phyloP scores from a whole-genome alignment of 2,888 invertebrate genomes.

The Platycheirus albimanus region DNA sequence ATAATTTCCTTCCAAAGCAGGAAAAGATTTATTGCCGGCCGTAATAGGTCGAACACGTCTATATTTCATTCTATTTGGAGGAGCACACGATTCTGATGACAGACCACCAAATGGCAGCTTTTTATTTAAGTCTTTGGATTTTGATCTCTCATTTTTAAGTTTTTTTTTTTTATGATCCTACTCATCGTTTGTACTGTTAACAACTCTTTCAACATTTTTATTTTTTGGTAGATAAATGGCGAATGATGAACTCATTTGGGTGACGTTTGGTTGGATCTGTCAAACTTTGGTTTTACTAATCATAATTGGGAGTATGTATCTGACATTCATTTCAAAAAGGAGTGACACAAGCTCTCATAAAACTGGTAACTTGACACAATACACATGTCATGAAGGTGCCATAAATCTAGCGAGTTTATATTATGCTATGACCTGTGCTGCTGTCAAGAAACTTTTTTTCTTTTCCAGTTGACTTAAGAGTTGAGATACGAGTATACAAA shows the following conservation, averaged over 20 bases:
- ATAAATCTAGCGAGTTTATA: slow-evolving; percentile 60
- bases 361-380: slow-evolving; percentile 13
- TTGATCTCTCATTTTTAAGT: slow-evolving; percentile 3
- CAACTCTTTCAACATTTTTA: background rate
- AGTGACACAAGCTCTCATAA: slow-evolving; percentile 17
- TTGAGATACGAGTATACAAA: slow-evolving; percentile 31
- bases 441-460: slow-evolving; percentile 38
- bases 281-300: slow-evolving; percentile 30
- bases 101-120: slow-evolving; percentile 1
- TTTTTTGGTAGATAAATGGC: background rate
- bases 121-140: background rate
- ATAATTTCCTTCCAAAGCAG: slow-evolving; percentile 58
- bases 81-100: slow-evolving; percentile 19
- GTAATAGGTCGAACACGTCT: slow-evolving; percentile 39
- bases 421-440: slow-evolving; percentile 37
- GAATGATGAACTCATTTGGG: slow-evolving; percentile 62
- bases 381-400: slow-evolving; percentile 33
- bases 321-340: slow-evolving; percentile 4
- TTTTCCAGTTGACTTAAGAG: background rate
- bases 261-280: slow-evolving; percentile 63
- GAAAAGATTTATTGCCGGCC: slow-evolving; percentile 55
- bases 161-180: background rate
- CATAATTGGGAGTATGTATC: background rate
- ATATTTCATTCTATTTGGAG: slow-evolving; percentile 20
- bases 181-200: background rate